Conservation (phyloP, 2,888 invertebrate genomes). For the Ferrisia virgata region DNA sequence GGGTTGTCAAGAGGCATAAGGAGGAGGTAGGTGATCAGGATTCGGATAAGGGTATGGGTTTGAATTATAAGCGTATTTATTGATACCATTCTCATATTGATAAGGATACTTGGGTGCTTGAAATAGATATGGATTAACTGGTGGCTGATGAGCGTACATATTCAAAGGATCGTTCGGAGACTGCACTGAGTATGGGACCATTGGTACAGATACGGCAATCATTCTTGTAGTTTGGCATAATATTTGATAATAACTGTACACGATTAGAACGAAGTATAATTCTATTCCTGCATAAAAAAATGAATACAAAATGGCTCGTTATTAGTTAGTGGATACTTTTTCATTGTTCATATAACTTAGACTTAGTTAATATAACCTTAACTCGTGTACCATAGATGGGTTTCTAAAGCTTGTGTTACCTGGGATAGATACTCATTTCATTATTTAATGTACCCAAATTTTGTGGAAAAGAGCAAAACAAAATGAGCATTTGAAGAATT, state of each 20-base stretch:
- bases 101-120: slow-evolving; percentile 11
- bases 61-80: not conserved
- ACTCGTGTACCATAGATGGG: no score
- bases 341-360: no score
- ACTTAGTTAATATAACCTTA: no score
- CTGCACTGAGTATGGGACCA: not conserved
- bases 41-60: not conserved
- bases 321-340: not conserved
- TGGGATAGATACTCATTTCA: no score
- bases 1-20: slow-evolving; percentile 11
- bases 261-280: not conserved
- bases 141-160: slow-evolving; percentile 30
- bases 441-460: no score
- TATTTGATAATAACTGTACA: slow-evolving; percentile 13
- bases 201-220: not conserved
- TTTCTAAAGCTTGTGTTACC: no score
- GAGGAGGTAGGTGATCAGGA: slow-evolving; percentile 2
- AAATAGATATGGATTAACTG: slow-evolving; percentile 22
- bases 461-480: no score
- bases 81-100: not conserved
- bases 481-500: no score
- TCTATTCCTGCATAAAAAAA: not conserved
- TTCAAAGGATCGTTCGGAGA: not conserved
- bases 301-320: not conserved
- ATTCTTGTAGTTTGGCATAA: not conserved